phyloP scores from a whole-genome alignment of 2,797 vertebrate species.

The Phyllotis vaccarum region DNA sequence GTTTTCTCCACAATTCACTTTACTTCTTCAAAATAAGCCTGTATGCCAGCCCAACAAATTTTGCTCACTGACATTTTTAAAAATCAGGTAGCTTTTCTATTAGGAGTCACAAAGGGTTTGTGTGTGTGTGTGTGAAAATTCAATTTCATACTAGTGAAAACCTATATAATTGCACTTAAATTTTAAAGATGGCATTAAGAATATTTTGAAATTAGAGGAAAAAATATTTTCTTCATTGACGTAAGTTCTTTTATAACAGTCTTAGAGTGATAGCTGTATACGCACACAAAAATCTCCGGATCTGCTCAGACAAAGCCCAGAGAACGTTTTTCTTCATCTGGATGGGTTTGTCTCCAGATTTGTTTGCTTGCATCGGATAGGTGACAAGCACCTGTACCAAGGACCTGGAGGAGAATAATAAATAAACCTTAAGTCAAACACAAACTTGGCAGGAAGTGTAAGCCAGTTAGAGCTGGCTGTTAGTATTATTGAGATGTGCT shows the following conservation, averaged over 20 bases:
- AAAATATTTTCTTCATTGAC: neutral
- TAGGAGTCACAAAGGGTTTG: neutral
- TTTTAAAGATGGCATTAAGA: slow-evolving; percentile 30
- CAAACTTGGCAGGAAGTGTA: slow-evolving; percentile 12
- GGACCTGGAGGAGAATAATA: neutral
- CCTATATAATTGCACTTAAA: neutral
- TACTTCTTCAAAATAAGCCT: slow-evolving; percentile 25
- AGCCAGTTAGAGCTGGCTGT: neutral
- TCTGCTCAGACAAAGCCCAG: slow-evolving; percentile 5
- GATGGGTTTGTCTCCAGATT: neutral
- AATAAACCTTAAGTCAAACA: slow-evolving; percentile 18
- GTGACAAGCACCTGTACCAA: neutral
- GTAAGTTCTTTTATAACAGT: neutral
- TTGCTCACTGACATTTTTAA: neutral
- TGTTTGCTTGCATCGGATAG: neutral
- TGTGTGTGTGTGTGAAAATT: slow-evolving; percentile 11
- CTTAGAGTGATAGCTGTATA: neutral
- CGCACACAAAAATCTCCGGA: neutral
- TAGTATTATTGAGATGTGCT: neutral
- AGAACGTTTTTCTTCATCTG: neutral
- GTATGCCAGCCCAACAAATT: neutral
- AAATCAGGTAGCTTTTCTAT: slow-evolving; percentile 13
- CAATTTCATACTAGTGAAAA: slow-evolving; percentile 42
- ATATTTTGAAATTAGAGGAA: slow-evolving; percentile 22
- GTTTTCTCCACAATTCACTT: slow-evolving; percentile 3